Percentiles rank a stretch among this genome's conserved stretches.
Conservation (phyloP, 2,888 invertebrate genomes). For the Diploptera punctata region DNA sequence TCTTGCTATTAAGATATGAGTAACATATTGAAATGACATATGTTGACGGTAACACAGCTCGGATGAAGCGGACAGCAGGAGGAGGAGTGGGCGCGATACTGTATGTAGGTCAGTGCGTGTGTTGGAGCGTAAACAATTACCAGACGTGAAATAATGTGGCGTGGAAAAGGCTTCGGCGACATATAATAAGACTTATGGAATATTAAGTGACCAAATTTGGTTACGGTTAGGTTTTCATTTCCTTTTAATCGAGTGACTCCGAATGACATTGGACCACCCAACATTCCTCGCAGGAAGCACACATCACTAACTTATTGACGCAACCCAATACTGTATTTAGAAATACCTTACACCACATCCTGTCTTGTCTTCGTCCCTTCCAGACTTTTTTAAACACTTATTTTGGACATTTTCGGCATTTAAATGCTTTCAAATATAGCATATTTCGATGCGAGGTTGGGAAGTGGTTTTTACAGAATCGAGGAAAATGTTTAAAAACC, state of each 20-base stretch:
- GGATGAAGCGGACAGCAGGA: too few species aligned
- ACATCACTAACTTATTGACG: slow-evolving; percentile 8
- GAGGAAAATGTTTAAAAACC: too few species aligned
- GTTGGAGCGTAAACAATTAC: not conserved
- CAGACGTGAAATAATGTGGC: not conserved
- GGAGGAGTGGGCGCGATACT: not conserved
- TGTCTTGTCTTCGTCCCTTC: too few species aligned
- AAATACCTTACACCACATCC: too few species aligned
- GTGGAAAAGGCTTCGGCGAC: not conserved
- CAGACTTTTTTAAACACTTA: too few species aligned
- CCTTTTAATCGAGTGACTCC: not conserved
- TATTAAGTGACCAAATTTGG: slow-evolving; percentile 28
- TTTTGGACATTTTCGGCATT: too few species aligned
- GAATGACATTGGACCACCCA: slow-evolving; percentile 7
- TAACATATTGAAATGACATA: too few species aligned
- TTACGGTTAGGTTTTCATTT: slow-evolving; percentile 25
- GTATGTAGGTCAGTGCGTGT: slow-evolving; percentile 9
- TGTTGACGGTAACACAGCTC: too few species aligned
- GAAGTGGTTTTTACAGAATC: too few species aligned
- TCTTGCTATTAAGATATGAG: too few species aligned
- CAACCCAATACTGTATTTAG: slow-evolving; percentile 10
- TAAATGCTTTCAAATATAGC: too few species aligned
- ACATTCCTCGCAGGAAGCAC: not conserved
- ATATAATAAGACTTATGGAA: not conserved
- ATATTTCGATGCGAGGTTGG: too few species aligned